These are phyloP conservation scores for Dioctria linearis DNA, from an alignment of 2,888 invertebrate genomes.

Conservation along the genomic window DNA sequence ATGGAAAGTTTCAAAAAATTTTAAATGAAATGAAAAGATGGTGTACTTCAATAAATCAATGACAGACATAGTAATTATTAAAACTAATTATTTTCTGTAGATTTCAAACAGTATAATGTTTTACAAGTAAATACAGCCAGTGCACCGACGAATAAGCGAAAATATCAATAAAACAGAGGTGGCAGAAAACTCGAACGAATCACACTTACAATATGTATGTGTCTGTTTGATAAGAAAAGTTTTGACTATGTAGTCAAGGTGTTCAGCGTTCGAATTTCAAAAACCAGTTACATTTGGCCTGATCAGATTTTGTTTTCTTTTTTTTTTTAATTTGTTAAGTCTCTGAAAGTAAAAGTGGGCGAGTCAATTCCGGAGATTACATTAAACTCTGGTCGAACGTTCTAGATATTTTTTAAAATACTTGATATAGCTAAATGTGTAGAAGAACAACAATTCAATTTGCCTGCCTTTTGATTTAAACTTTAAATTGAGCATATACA, in stretches of 20 bases:
- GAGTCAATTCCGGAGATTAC: conserved; percentile 42
- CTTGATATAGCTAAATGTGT: no score
- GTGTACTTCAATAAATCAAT: no score
- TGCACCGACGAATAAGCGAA: conserved; percentile 31
- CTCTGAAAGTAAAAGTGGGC: conserved; percentile 44
- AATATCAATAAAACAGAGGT: conserved; percentile 12
- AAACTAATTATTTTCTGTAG: no score
- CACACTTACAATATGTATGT: not conserved
- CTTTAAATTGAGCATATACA: no score
- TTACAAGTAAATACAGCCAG: conserved; percentile 3
- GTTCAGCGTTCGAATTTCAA: conserved; percentile 60
- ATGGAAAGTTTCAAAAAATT: no score
- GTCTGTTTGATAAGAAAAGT: conserved; percentile 40
- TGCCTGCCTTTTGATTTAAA: no score
- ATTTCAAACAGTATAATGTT: not conserved
- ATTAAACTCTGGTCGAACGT: conserved; percentile 34
- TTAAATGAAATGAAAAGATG: no score
- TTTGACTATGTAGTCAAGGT: conserved; percentile 59
- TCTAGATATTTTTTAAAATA: not conserved
- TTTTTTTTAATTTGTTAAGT: conserved; percentile 33
- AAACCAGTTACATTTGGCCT: conserved; percentile 58
- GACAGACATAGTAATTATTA: no score
- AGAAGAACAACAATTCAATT: no score
- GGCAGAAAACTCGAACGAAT: conserved; percentile 19
- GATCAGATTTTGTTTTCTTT: conserved; percentile 50